These are phyloP conservation scores for Abrostola tripartita DNA, from an alignment of 2,888 invertebrate genomes.

Conservation along the genomic window DNA sequence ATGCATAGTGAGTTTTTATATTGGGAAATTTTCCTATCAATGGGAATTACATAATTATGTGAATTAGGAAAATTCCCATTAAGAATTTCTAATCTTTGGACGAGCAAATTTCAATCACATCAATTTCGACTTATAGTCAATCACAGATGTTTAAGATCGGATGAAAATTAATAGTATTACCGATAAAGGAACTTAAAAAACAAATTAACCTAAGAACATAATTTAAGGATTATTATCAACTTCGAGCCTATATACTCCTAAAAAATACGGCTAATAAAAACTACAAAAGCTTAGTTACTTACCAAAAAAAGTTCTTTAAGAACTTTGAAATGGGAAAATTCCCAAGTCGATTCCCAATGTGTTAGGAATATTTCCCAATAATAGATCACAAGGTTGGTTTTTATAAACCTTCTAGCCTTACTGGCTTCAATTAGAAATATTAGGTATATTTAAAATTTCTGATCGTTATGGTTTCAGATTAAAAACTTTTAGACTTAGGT, in stretches of 20 bases:
- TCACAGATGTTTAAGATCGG: conserved; percentile 42
- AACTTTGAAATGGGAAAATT: conserved; percentile 48
- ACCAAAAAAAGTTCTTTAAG: conserved; percentile 36
- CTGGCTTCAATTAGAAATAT: conserved; percentile 15
- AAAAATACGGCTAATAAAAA: conserved; percentile 31
- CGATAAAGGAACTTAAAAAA: conserved; percentile 38
- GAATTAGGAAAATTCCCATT: conserved; percentile 36
- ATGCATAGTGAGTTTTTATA: conserved; percentile 41
- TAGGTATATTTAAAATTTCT: too few relatives aligned
- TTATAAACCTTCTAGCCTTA: conserved; percentile 31
- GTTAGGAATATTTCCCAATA: conserved; percentile 28
- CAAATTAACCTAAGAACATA: conserved; percentile 18
- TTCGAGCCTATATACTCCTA: conserved; percentile 14
- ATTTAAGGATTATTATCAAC: background rate
- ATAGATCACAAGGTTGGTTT: conserved; percentile 22
- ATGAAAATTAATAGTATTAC: conserved; percentile 8
- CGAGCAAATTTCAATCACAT: conserved; percentile 31
- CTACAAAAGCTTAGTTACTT: conserved; percentile 38
- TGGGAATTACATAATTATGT: too few relatives aligned
- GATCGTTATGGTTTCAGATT: conserved; percentile 8
- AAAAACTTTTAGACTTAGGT: conserved; percentile 4
- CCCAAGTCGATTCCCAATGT: conserved; percentile 36
- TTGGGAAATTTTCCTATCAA: conserved; percentile 13
- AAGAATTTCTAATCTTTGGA: conserved; percentile 53
- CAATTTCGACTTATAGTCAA: conserved; percentile 45